These are phyloP conservation scores for Dolichomitus sp. DNA, from an alignment of 2,888 invertebrate species.

Conservation along the genomic window DNA sequence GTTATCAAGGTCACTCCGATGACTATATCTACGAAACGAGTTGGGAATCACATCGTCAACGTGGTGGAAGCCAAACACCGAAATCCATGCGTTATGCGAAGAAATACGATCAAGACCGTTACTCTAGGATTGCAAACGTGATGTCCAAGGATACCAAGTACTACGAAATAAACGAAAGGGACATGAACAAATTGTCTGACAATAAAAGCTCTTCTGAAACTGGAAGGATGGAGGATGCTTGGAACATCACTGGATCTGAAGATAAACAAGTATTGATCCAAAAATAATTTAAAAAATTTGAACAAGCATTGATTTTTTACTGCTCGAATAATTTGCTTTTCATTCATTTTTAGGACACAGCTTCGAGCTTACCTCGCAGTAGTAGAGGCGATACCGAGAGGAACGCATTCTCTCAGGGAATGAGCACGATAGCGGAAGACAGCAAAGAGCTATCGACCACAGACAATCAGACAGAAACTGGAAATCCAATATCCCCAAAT, in stretches of 20 bases:
- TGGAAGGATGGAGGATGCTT: slow-evolving; percentile 52
- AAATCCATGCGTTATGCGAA: background rate
- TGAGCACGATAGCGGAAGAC: slow-evolving; percentile 68
- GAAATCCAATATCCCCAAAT: slow-evolving; percentile 17
- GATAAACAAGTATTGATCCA: slow-evolving; percentile 48
- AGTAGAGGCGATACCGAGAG: background rate
- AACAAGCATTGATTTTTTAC: background rate
- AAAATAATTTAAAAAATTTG: background rate
- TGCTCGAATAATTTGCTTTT: background rate
- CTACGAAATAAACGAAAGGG: slow-evolving; percentile 78
- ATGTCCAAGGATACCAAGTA: slow-evolving; percentile 72
- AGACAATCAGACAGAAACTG: slow-evolving; percentile 43
- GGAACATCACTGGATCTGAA: slow-evolving; percentile 67
- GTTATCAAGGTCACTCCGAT: slow-evolving; percentile 57
- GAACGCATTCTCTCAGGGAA: slow-evolving; percentile 46
- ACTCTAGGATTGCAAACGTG: slow-evolving; percentile 39
- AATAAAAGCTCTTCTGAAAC: slow-evolving; percentile 62
- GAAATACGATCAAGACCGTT: slow-evolving; percentile 25
- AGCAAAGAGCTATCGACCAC: slow-evolving; percentile 60
- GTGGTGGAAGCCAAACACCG: slow-evolving; percentile 47
- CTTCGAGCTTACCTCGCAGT: slow-evolving; percentile 24
- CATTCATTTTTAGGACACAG: slow-evolving; percentile 32
- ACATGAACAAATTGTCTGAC: slow-evolving; percentile 62
- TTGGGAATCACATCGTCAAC: slow-evolving; percentile 70
- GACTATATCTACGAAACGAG: slow-evolving; percentile 70